These are phyloP conservation scores for Hydrozoanthus gracilis DNA, from an alignment of 92 coral and sea anemone genomes.

Conservation along the genomic window DNA sequence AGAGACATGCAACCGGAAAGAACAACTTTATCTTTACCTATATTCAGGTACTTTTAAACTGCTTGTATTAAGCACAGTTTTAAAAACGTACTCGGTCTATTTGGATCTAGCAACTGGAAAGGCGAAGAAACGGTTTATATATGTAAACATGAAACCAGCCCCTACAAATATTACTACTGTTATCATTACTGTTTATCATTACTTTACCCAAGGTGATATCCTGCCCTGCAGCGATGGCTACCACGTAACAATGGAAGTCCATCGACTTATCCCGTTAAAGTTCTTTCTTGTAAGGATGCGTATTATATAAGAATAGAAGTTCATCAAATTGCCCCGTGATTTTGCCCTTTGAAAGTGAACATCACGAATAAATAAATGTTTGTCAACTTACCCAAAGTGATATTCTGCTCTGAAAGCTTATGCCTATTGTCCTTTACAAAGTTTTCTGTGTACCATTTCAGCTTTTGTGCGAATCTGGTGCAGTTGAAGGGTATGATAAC, in stretches of 20 bases:
- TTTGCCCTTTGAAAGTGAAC: not conserved
- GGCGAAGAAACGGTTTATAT: no score
- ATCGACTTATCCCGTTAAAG: no score
- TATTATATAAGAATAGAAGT: no score
- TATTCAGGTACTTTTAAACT: not conserved
- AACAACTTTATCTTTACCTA: not conserved
- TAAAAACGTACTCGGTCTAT: no score
- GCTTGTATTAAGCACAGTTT: not conserved
- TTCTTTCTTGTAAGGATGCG: no score
- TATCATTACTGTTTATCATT: no score
- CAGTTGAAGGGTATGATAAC: slow-evolving; percentile 71
- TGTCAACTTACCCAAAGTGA: slow-evolving; percentile 67
- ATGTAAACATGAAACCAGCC: no score
- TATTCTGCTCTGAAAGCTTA: slow-evolving; percentile 50
- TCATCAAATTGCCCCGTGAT: not conserved
- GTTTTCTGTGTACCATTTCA: slow-evolving; percentile 54
- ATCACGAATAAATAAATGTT: not conserved
- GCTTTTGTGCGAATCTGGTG: slow-evolving; percentile 61
- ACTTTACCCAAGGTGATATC: no score
- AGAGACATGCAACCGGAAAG: not conserved
- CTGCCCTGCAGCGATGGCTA: no score
- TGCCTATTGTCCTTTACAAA: slow-evolving; percentile 48
- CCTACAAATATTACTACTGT: no score
- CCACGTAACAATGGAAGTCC: no score
- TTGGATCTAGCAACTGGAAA: no score